Conservation (phyloP, 2,797 vertebrate genomes). For the Notamacropus eugenii region DNA sequence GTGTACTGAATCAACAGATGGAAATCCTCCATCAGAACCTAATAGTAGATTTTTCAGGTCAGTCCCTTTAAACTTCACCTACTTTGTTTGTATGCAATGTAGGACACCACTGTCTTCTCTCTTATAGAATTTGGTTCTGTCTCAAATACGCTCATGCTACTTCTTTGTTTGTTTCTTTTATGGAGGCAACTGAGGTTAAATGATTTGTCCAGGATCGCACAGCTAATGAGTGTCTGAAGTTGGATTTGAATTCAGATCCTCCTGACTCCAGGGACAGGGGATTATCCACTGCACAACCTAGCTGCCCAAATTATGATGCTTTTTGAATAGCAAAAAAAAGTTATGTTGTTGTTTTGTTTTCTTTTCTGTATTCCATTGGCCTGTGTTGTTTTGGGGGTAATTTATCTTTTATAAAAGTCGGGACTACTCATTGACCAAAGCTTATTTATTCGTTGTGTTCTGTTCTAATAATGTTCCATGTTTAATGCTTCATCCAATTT, state of each 20-base stretch:
- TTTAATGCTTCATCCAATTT: slow-evolving; percentile 45
- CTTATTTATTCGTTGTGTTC: slow-evolving; percentile 66
- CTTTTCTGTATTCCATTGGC: slow-evolving; percentile 4
- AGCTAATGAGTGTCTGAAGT: too few relatives aligned
- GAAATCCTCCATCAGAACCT: not conserved
- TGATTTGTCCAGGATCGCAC: not conserved
- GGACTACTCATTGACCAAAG: slow-evolving; percentile 40
- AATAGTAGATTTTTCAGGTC: not conserved
- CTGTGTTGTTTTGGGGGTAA: not conserved
- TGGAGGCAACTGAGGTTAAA: not conserved
- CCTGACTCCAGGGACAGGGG: not conserved
- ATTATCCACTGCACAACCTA: not conserved
- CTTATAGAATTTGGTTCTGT: not conserved
- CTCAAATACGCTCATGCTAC: not conserved
- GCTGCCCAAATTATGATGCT: not conserved
- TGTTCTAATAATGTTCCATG: slow-evolving; percentile 49
- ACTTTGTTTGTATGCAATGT: not conserved
- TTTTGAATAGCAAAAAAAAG: slow-evolving; percentile 31
- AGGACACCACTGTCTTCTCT: not conserved
- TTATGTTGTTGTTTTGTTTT: not conserved
- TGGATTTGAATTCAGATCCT: not conserved
- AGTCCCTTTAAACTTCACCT: not conserved
- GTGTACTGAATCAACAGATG: not conserved
- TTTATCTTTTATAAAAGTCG: slow-evolving; percentile 49
- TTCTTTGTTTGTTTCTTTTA: not conserved